A percentile compares a stretch with the other conserved stretches of the same genome.
These are phyloP conservation scores for Drosophila asahinai DNA, from an alignment of 1,140 invertebrate genomes.

Conservation along the genomic window DNA sequence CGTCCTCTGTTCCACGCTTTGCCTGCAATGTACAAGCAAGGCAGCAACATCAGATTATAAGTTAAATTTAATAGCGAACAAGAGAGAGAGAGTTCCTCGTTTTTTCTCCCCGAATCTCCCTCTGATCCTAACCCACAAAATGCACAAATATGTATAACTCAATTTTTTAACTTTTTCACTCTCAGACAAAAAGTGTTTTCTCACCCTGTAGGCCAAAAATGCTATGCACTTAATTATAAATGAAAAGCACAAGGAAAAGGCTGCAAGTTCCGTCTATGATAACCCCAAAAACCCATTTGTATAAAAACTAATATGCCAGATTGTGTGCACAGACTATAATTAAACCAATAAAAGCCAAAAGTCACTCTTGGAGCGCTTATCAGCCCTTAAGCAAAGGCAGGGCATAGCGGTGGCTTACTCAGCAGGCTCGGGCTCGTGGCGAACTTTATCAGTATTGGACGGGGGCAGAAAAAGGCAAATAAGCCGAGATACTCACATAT, in stretches of 20 bases:
- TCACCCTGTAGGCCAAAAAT: not conserved
- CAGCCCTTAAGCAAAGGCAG: constrained; percentile 21
- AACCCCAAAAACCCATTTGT: constrained; percentile 25
- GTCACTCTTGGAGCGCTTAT: constrained; percentile 12
- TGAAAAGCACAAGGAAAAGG: not conserved
- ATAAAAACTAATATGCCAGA: constrained; percentile 6
- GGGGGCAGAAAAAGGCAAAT: constrained; percentile 13
- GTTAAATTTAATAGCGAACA: too few relatives aligned
- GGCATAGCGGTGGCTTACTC: not conserved
- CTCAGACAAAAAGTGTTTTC: not conserved
- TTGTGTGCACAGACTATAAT: constrained; percentile 10
- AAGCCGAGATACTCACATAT: constrained; percentile 21
- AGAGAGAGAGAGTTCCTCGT: too few relatives aligned
- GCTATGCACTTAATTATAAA: not conserved
- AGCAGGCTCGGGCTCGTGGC: not conserved
- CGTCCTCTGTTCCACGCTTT: too few relatives aligned
- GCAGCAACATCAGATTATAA: too few relatives aligned
- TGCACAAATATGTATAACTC: too few relatives aligned
- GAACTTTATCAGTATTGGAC: constrained; percentile 13
- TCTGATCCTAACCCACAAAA: too few relatives aligned
- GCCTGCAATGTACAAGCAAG: too few relatives aligned
- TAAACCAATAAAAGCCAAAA: constrained; percentile 26
- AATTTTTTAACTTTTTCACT: not conserved
- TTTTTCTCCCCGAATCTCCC: too few relatives aligned
- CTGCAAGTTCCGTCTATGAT: constrained; percentile 21